Base-by-base conservation (phyloP, 2,113 vertebrate species). In the Microtus ochrogaster region DNA sequence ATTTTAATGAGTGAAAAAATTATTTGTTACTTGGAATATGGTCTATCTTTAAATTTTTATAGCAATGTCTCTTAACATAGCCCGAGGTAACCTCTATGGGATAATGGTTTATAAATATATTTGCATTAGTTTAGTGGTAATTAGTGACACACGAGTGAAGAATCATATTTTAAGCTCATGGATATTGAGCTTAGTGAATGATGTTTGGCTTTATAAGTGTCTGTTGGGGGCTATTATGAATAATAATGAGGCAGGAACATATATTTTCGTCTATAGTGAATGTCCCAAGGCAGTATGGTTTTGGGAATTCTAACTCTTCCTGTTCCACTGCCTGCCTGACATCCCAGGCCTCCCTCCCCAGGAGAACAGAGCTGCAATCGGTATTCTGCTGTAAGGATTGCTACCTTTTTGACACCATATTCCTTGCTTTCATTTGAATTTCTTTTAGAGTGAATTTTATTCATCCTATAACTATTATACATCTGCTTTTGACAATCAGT, bases 131-230 rank as follows among this genome's bases (percentile, higher is more conserved):
- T 97, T 0, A 63, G 0, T 92, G 92, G 91, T 95, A 97, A 98
- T 98, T 98, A 98, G 95, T 97, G 97, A 97, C 96, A 97, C 96
- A 97, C 97, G 96, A 97, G 94, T 98, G 96, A 98, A 98, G 79
- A 96, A 55, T 94, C 74, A 90, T 95, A 95, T 96, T 97, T 98
- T 96, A 97, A 97, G 94, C 97, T 96, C 88, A 97, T 95, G 89
- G 94, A 83, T 91, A 90, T 78, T 97, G 5, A 89, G 97, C 93
- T 96, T 97, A 97, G 94, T 95, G 97, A 96, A 97, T 1, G 12
- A 84, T 97, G 76, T 97, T 98, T 96, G 96, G 97, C 95, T 98
- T 96, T 97, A 47, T 19, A 14, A 24, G 65, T 61, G 85, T 94
- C 97, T 97, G 66, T 81, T 91, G 97, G 95, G 96, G 95, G 94